A percentile compares a stretch with the other conserved stretches of the same genome.
Evolutionary conservation across 37 sponge, comb jelly and placozoan species (phyloP).

Genomic region (Ianthella basta): DNA sequence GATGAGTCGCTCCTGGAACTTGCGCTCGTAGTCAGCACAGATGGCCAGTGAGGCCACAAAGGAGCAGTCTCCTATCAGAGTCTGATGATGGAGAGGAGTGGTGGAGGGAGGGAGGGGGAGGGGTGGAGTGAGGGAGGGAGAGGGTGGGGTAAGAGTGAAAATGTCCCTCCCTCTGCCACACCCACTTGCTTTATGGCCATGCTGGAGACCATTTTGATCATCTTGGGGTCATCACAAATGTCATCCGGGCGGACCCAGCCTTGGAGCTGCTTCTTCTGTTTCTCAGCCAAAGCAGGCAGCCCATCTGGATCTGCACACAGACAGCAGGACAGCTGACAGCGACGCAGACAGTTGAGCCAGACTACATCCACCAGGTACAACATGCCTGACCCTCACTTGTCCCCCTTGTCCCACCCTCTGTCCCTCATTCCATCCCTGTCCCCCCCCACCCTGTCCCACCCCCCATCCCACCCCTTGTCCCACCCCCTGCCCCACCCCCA

Average conservation of each 20-base stretch:
- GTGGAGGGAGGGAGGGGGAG: background rate
- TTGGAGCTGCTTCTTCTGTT: conserved; percentile 76
- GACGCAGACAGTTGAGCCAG: background rate
- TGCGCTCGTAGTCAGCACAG: conserved; percentile 89
- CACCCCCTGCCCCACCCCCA: no score
- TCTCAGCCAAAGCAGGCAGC: conserved; percentile 72
- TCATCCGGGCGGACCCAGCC: conserved; percentile 86
- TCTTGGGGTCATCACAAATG: conserved; percentile 88
- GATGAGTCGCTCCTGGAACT: conserved; percentile 88
- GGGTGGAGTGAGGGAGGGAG: background rate
- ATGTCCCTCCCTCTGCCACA: background rate
- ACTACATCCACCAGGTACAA: background rate
- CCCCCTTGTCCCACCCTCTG: no score
- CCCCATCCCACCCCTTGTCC: no score
- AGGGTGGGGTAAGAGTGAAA: background rate
- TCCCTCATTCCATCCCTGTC: no score
- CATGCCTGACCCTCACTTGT: no score
- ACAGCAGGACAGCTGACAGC: background rate
- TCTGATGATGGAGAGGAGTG: conserved; percentile 48
- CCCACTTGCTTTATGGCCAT: conserved; percentile 85
- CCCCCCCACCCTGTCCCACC: no score
- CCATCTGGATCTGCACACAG: conserved; percentile 79
- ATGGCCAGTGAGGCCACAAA: conserved; percentile 97
- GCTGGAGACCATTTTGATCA: conserved; percentile 83
- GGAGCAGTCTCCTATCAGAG: conserved; percentile 96